A percentile compares a stretch with the other conserved stretches of the same genome.
These are phyloP conservation scores for Phymanthus crucifer DNA, from an alignment of 92 coral and sea anemone species.

Conservation along the genomic window DNA sequence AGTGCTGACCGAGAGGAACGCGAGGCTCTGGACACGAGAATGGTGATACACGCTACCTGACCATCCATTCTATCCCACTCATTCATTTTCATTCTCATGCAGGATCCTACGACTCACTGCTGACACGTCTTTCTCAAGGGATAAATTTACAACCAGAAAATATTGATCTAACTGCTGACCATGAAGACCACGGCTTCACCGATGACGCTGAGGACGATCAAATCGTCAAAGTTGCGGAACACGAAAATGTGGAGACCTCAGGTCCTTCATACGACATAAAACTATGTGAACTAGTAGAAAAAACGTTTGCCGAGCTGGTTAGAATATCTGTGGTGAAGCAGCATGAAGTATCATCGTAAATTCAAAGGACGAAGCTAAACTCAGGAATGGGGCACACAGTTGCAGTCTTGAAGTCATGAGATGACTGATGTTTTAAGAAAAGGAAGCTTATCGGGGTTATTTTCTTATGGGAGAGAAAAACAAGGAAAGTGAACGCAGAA, in stretches of 20 bases:
- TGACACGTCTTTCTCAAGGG: conserved; percentile 52
- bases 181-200: conserved; percentile 71
- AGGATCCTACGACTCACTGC: conserved; percentile 65
- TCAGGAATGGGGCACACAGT: not conserved
- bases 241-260: not conserved
- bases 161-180: conserved; percentile 38
- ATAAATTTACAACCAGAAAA: conserved; percentile 14
- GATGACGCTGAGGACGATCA: conserved; percentile 43
- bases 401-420: too few relatives aligned
- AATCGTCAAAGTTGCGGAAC: not conserved
- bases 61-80: too few relatives aligned
- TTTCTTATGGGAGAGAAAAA: too few relatives aligned
- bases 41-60: too few relatives aligned
- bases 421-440: too few relatives aligned
- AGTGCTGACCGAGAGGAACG: too few relatives aligned
- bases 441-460: not conserved
- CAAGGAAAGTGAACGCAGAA: too few relatives aligned
- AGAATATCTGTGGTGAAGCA: conserved; percentile 61
- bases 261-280: conserved; percentile 55
- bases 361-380: not conserved
- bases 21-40: too few relatives aligned
- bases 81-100: not conserved
- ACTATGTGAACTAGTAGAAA: conserved; percentile 76
- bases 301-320: conserved; percentile 77
- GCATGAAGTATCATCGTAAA: conserved; percentile 36